Percentiles rank a stretch among this genome's conserved stretches.
Evolutionary conservation across 2,797 vertebrate genomes (phyloP).

Genomic region (Myotis vivesi): DNA sequence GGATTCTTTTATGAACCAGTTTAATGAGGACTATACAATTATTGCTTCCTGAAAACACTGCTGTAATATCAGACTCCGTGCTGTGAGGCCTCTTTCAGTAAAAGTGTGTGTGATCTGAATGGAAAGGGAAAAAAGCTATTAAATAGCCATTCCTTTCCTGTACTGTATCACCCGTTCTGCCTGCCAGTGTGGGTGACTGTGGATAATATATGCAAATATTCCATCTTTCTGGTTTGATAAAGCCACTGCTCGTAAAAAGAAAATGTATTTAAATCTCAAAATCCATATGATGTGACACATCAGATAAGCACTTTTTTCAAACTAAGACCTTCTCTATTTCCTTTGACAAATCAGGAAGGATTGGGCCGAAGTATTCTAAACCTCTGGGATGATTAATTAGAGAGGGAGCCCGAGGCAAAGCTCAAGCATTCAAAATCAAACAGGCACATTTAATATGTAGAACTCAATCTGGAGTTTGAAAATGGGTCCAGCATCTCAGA

Average conservation of each 20-base stretch:
- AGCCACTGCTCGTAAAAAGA: constrained; percentile 19
- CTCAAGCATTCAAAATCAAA: constrained; percentile 53
- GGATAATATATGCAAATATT: neutral
- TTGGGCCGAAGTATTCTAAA: constrained; percentile 40
- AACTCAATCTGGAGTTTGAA: constrained; percentile 18
- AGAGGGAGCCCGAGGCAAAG: neutral
- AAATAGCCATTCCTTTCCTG: constrained; percentile 54
- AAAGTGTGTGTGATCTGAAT: constrained; percentile 68
- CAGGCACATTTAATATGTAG: neutral
- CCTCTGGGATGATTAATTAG: constrained; percentile 44
- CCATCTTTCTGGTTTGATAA: constrained; percentile 38
- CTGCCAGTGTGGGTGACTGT: neutral
- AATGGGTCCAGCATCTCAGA: neutral
- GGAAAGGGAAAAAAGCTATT: constrained; percentile 55
- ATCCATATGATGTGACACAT: neutral
- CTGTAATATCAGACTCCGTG: constrained; percentile 37
- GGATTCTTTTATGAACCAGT: constrained; percentile 70
- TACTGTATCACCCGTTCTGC: neutral
- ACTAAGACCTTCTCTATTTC: constrained; percentile 39
- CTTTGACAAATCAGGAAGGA: constrained; percentile 50
- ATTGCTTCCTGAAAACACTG: constrained; percentile 60
- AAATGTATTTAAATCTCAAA: constrained; percentile 53
- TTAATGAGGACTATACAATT: constrained; percentile 64
- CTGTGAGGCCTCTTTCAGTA: constrained; percentile 56
- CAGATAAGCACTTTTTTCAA: constrained; percentile 7